Conservation (phyloP, 1,140 invertebrate genomes). For the Drosophila nebulosa region DNA sequence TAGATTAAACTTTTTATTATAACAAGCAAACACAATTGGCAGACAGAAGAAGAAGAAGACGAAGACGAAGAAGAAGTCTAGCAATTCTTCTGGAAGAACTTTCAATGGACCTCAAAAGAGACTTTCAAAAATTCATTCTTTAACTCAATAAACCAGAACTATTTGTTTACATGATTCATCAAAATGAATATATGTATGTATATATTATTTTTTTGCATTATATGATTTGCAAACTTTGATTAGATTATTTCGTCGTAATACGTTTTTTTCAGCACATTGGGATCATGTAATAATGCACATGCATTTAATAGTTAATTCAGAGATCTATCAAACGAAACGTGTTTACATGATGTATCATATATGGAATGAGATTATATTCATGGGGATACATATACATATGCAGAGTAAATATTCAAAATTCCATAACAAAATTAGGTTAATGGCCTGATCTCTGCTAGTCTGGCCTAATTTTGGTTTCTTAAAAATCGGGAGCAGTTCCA, state of each 20-base stretch:
- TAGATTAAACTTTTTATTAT: too few relatives aligned
- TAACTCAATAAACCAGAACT: neutral
- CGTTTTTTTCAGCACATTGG: neutral
- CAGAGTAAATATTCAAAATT: neutral
- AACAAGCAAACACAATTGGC: too few relatives aligned
- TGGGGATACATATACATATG: neutral
- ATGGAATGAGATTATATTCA: neutral
- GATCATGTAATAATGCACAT: neutral
- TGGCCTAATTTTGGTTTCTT: conserved; percentile 33
- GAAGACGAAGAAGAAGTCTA: too few relatives aligned
- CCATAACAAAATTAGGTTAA: conserved; percentile 42
- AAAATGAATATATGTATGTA: neutral
- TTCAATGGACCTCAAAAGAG: too few relatives aligned
- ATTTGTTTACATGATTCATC: neutral
- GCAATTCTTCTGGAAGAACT: too few relatives aligned
- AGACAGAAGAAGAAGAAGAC: too few relatives aligned
- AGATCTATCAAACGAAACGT: conserved; percentile 3
- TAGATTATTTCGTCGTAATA: neutral
- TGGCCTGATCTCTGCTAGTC: conserved; percentile 41
- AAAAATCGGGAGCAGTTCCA: neutral
- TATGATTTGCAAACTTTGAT: neutral
- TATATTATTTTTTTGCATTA: neutral
- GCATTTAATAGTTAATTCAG: neutral
- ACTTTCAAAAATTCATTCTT: neutral
- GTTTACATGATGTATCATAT: neutral